Percentiles rank a stretch among this genome's conserved stretches.
Conservation (phyloP, 92 coral and sea anemone species). For the Umimayanthus kanabou region DNA sequence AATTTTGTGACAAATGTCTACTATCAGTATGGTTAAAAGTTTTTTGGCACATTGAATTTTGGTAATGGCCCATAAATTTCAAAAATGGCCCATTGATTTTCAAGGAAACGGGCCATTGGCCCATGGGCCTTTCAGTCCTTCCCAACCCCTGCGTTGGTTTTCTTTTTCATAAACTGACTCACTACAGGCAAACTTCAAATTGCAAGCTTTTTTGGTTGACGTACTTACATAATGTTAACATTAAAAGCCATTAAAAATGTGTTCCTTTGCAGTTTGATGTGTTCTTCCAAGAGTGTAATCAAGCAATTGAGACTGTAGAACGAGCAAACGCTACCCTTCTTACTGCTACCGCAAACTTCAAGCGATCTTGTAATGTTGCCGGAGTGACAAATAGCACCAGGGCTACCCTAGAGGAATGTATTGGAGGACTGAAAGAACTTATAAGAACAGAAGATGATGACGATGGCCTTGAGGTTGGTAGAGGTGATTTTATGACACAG, state of each 20-base stretch:
- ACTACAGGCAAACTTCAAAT: too few relatives aligned
- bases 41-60: too few relatives aligned
- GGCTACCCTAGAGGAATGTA: conserved; percentile 91
- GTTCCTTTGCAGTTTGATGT: conserved; percentile 80
- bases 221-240: too few relatives aligned
- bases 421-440: conserved; percentile 87
- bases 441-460: conserved; percentile 85
- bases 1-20: too few relatives aligned
- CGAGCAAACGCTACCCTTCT: conserved; percentile 64
- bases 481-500: not conserved
- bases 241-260: not conserved
- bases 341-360: conserved; percentile 81
- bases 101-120: too few relatives aligned
- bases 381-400: conserved; percentile 80
- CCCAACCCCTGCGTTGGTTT: too few relatives aligned
- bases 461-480: conserved; percentile 86
- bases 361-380: conserved; percentile 83
- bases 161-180: too few relatives aligned
- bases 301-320: conserved; percentile 80
- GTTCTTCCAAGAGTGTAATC: conserved; percentile 81
- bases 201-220: not conserved
- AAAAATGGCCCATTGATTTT: too few relatives aligned
- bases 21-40: too few relatives aligned
- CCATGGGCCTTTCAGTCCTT: too few relatives aligned
- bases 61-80: too few relatives aligned